Conservation (phyloP, 1,140 invertebrate genomes). For the Battus philenor region DNA sequence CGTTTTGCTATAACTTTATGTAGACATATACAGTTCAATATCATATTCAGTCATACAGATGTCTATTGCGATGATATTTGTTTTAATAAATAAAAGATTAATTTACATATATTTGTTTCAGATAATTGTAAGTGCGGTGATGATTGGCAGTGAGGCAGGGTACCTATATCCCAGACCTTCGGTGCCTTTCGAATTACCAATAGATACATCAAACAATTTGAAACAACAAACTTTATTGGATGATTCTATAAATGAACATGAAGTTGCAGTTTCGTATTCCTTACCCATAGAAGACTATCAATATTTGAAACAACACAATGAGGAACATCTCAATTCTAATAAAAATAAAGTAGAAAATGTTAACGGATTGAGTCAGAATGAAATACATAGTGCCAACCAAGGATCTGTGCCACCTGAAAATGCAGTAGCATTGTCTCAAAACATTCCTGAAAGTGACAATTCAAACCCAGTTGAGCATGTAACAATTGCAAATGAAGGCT, state of each 20-base stretch:
- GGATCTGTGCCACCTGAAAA: neutral
- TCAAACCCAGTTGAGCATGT: neutral
- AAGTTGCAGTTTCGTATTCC: conserved; percentile 22
- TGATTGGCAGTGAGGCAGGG: neutral
- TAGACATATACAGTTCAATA: too few relatives aligned
- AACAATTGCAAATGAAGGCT: neutral
- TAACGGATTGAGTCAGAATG: neutral
- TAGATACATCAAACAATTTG: neutral
- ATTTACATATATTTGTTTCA: conserved; percentile 3
- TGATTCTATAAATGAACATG: conserved; percentile 3
- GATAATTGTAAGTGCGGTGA: neutral
- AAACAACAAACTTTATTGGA: neutral
- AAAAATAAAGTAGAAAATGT: neutral
- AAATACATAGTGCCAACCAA: neutral
- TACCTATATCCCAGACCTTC: conserved; percentile 5
- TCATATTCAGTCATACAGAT: conserved; percentile 8
- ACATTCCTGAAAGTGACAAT: neutral
- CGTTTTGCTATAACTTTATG: too few relatives aligned
- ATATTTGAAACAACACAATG: conserved; percentile 66
- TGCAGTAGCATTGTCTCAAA: neutral
- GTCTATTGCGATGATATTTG: neutral
- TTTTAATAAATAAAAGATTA: neutral
- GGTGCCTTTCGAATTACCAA: conserved; percentile 4
- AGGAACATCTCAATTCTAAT: conserved; percentile 28
- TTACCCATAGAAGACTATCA: conserved; percentile 22